Percentiles rank a stretch among this genome's conserved stretches.
These are phyloP conservation scores for Pomatostomus ruficeps DNA, from an alignment of 2,113 vertebrate species.

Conservation along the genomic window DNA sequence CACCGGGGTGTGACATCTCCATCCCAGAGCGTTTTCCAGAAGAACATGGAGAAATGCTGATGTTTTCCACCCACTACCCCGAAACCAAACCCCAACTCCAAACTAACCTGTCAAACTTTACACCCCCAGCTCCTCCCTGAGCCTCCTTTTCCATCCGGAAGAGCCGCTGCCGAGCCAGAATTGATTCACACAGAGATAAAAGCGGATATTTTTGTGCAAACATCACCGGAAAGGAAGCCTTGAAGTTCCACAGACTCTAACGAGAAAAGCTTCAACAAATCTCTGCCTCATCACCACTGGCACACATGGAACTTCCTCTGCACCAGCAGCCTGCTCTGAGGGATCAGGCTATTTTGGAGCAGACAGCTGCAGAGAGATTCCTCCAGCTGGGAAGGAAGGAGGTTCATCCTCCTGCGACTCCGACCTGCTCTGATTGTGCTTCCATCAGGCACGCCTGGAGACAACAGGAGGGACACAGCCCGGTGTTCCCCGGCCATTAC, in stretches of 20 bases:
- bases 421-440: neutral
- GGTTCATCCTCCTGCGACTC: neutral
- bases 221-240: neutral
- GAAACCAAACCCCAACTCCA: neutral
- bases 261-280: neutral
- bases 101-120: neutral
- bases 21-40: neutral
- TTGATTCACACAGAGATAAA: neutral
- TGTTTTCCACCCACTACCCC: neutral
- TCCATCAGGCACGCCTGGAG: neutral
- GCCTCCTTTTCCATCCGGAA: neutral
- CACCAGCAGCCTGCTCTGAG: neutral
- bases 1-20: accelerated
- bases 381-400: neutral
- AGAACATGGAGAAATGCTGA: neutral
- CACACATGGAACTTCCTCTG: neutral
- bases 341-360: neutral
- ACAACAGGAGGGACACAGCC: neutral
- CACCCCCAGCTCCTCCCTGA: neutral
- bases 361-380: neutral
- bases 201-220: neutral
- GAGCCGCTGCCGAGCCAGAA: neutral
- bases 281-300: neutral
- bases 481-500: neutral
- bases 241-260: neutral